Conservation (phyloP, 2,888 invertebrate genomes). For the Serripes groenlandicus region DNA sequence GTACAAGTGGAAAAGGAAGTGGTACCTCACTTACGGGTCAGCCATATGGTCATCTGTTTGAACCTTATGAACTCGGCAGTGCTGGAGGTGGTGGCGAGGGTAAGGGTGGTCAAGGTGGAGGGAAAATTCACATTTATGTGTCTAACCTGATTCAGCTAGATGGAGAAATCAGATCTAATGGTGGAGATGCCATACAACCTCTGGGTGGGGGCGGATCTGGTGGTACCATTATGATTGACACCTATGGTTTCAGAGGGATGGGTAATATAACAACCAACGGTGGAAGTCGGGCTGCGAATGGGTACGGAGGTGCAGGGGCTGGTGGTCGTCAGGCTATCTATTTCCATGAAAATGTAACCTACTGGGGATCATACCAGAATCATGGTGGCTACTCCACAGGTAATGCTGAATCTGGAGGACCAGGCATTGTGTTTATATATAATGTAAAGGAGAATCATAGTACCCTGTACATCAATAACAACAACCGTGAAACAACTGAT, state of each 20-base stretch:
- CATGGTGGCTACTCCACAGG: constrained; percentile 71
- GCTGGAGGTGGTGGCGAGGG: constrained; percentile 72
- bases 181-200: constrained; percentile 62
- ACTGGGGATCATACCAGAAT: constrained; percentile 72
- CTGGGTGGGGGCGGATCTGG: constrained; percentile 78
- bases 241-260: constrained; percentile 70
- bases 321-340: constrained; percentile 79
- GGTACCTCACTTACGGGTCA: constrained; percentile 74
- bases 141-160: constrained; percentile 71
- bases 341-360: constrained; percentile 76
- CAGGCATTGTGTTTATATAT: constrained; percentile 78
- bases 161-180: constrained; percentile 74
- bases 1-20: constrained; percentile 75
- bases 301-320: constrained; percentile 73
- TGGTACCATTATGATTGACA: constrained; percentile 75
- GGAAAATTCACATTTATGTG: constrained; percentile 69
- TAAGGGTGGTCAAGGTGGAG: constrained; percentile 75
- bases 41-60: constrained; percentile 78
- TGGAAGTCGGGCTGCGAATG: constrained; percentile 64
- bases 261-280: constrained; percentile 80
- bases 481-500: constrained; percentile 55
- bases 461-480: constrained; percentile 76
- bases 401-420: constrained; percentile 76
- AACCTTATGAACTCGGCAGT: constrained; percentile 74
- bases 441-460: constrained; percentile 74